A percentile compares a stretch with the other conserved stretches of the same genome.
These are phyloP conservation scores for Dromius quadrimaculatus DNA, from an alignment of 2,888 invertebrate genomes.

Conservation along the genomic window DNA sequence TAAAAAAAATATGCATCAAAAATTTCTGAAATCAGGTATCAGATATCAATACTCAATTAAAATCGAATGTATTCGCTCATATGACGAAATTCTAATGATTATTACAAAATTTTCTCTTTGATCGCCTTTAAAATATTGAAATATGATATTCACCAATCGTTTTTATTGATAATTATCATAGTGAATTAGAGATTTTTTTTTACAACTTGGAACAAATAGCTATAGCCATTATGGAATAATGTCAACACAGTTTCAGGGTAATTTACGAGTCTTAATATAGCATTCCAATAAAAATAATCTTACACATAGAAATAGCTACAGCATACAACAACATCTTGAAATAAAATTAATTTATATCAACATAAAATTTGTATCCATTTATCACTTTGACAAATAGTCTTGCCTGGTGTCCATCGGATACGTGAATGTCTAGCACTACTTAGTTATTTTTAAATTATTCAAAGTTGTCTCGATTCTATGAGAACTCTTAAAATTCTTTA, in stretches of 20 bases:
- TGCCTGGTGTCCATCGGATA: conserved; percentile 24
- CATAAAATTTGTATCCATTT: conserved; percentile 45
- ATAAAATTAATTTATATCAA: conserved; percentile 46
- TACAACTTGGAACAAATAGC: not conserved
- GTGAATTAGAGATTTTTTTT: too few species aligned
- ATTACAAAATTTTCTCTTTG: too few species aligned
- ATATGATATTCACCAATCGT: too few species aligned
- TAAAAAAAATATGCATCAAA: too few species aligned
- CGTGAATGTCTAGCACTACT: conserved; percentile 3
- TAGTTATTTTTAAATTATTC: conserved; percentile 26
- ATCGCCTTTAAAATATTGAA: too few species aligned
- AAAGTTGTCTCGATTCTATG: conserved; percentile 7
- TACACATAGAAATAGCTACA: conserved; percentile 19
- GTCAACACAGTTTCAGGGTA: conserved; percentile 8
- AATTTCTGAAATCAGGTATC: too few species aligned
- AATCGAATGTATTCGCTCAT: too few species aligned
- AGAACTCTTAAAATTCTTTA: conserved; percentile 32
- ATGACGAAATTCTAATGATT: too few species aligned
- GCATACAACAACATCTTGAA: conserved; percentile 19
- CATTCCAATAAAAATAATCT: conserved; percentile 37
- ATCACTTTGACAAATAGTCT: conserved; percentile 32
- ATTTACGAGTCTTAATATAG: not conserved
- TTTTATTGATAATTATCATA: too few species aligned
- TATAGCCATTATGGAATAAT: not conserved
- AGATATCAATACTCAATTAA: too few species aligned